Conservation (phyloP, 2,113 vertebrate genomes). For the Cinclus mexicanus region DNA sequence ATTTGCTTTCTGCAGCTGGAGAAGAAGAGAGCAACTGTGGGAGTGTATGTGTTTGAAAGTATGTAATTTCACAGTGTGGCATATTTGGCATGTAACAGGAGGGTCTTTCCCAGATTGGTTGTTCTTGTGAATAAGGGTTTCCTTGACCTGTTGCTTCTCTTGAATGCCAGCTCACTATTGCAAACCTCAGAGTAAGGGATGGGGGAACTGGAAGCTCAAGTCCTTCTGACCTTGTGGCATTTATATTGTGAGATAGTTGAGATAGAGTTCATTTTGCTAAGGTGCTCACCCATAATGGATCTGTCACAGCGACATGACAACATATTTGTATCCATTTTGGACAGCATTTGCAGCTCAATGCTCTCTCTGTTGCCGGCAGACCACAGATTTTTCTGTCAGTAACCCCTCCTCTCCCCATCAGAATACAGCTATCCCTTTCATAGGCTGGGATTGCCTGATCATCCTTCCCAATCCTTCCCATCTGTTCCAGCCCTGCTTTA, state of each 20-base stretch:
- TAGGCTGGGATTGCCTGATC: fast-evolving
- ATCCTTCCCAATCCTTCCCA: not conserved
- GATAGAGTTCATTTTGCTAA: slow-evolving; percentile 34
- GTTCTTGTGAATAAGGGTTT: not conserved
- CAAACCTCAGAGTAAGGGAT: not conserved
- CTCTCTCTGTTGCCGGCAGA: not conserved
- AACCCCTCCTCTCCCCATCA: not conserved
- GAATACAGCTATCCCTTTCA: not conserved
- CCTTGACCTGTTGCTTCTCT: not conserved
- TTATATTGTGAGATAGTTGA: slow-evolving; percentile 24
- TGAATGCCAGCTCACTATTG: not conserved
- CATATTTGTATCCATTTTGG: slow-evolving; percentile 34
- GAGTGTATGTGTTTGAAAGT: not conserved
- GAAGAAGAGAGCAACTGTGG: not conserved
- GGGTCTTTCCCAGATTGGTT: not conserved
- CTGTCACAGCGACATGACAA: not conserved
- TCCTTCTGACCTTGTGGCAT: not conserved
- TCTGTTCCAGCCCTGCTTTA: not conserved
- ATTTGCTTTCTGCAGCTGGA: not conserved
- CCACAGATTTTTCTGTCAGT: not conserved
- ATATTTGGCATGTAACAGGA: not conserved
- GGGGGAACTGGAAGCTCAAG: not conserved
- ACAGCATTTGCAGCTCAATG: not conserved
- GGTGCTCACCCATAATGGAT: slow-evolving; percentile 29
- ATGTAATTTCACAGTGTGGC: not conserved